Conservation (phyloP, 2,113 vertebrate genomes). For the Coreoperca whiteheadi region DNA sequence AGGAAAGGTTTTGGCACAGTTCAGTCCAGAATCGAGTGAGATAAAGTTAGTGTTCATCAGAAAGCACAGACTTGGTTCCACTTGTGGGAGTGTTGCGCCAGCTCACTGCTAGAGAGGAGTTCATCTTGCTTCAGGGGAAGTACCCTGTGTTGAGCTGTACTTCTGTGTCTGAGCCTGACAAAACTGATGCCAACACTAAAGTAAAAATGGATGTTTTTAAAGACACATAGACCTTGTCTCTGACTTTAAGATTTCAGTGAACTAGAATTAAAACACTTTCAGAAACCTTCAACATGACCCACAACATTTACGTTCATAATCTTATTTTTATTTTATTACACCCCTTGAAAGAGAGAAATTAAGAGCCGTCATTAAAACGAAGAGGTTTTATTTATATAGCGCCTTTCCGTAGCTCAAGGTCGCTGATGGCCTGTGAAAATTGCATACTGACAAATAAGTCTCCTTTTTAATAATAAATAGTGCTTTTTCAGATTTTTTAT, state of each 20-base stretch:
- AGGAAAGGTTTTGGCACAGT: conserved; percentile 15
- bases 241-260: not conserved
- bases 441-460: not conserved
- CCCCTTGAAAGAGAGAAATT: not conserved
- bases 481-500: not conserved
- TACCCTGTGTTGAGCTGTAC: conserved; percentile 4
- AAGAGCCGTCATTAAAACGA: not conserved
- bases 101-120: conserved; percentile 39
- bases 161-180: not conserved
- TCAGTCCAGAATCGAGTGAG: conserved; percentile 37
- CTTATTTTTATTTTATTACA: not conserved
- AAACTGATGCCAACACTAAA: not conserved
- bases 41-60: conserved; percentile 50
- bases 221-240: not conserved
- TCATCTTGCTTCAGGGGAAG: conserved; percentile 37
- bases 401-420: too few species aligned
- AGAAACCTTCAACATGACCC: not conserved
- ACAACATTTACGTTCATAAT: not conserved
- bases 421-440: not conserved
- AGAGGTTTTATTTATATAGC: too few species aligned
- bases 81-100: conserved; percentile 35
- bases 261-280: not conserved
- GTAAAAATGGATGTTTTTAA: conserved; percentile 5
- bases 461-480: not conserved
- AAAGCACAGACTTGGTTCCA: conserved; percentile 39